Evolutionary conservation across 2,113 vertebrate species (phyloP), one percentile per base, ranked within the genome.

Genomic region (Rhombomys opimus): DNA sequence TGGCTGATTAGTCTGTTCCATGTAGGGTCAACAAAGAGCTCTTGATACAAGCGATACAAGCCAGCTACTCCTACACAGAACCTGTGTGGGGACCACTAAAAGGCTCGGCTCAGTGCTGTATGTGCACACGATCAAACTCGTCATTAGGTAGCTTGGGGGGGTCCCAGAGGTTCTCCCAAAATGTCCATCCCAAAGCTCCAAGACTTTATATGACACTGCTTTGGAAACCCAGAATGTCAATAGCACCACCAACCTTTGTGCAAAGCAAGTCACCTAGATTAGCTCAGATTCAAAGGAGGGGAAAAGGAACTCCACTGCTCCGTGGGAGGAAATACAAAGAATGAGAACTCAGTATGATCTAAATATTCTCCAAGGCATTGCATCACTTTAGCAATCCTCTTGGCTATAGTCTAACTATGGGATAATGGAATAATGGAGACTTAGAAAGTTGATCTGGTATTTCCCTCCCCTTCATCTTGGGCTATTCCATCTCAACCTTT

Each of bases 1-100:
- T 46, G 46, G 46, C 46, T 92, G 75, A 57, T 95, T 67, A 82
- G 84, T 88, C 50, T 67, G 57, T 67, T 94, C 59, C 70, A 73
- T 3, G 11, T 41, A 32, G 78, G 59, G 2, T 93, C 72, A 91
- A 57, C 72, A 91, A 93, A 86, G 59, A 52, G 23, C 67, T 73
- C 13, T 70, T 50, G 9, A 13, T 61, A n/a, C 22, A 68, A 52
- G 76, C 5, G 0, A 54, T 20, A 77, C 25, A 38, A 87, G 38
- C 52, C 23, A 80, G 75, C 89, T 70, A 52, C 63, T 89, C 59
- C 63, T 32, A 90, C 32, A 75, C 38, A 9, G 76, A n/a, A 77
- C 22, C 54, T 90, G 78, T 3, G 0, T 2, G 27, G 54, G 27
- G 68, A 27, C 38, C 65, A n/a, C 63, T 63, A 84, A 67, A 87